phyloP scores from a whole-genome alignment of 1,140 invertebrate genomes.

The Steinernema feltiae region DNA sequence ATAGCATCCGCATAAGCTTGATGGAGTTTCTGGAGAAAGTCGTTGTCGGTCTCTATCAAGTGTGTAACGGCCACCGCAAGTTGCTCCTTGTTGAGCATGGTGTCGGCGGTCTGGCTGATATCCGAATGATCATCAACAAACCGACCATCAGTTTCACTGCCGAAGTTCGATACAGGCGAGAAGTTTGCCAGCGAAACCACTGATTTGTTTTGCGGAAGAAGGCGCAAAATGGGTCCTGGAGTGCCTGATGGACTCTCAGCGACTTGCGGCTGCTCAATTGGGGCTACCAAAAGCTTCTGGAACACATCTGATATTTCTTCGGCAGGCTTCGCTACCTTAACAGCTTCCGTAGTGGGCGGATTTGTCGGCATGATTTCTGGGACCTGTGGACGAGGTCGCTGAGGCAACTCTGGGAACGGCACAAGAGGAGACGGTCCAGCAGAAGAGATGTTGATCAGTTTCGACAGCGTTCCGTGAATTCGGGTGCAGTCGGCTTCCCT shows the following conservation, averaged over 20 bases:
- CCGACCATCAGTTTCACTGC: neutral
- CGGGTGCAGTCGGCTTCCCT: neutral
- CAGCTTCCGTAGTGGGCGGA: no score
- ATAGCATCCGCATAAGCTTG: neutral
- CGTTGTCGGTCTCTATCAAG: neutral
- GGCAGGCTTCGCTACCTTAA: no score
- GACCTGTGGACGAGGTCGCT: neutral
- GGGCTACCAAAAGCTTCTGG: no score
- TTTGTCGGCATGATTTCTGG: neutral
- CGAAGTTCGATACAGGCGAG: neutral
- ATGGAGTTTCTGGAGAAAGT: neutral
- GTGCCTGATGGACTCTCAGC: neutral
- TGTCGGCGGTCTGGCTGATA: neutral
- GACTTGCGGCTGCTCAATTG: neutral
- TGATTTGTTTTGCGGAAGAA: neutral
- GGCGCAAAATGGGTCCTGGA: neutral
- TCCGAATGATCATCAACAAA: neutral
- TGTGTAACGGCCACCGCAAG: neutral
- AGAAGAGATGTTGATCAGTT: neutral
- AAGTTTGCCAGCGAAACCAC: neutral
- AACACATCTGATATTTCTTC: no score
- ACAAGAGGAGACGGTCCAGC: neutral
- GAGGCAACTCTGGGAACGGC: neutral
- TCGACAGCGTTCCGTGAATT: neutral
- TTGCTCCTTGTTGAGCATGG: neutral